Base-by-base conservation (phyloP, 35 echinoderm and acorn worm species). In the Chiridota heheva region DNA sequence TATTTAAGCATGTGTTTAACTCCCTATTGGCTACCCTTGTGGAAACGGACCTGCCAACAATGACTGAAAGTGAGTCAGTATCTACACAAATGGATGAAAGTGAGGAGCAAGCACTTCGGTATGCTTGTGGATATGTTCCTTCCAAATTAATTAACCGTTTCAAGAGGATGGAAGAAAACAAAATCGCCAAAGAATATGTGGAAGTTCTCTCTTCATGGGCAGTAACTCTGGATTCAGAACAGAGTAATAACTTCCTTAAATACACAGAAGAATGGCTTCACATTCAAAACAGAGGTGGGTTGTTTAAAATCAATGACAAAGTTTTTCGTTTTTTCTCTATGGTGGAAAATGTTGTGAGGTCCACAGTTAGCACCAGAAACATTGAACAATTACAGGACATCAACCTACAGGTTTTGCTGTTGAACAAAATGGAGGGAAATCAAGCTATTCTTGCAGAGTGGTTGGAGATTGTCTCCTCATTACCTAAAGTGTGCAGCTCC, bases 51-150 rank as follows among this genome's bases (percentile, higher is more conserved):
- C 12, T 63, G 16, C 60, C 60, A 63, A 28, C 60, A 63, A 31
- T 31, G 33, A 63, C n/a, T 63, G 60, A 26, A 8, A 31, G 33
- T 63, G 60, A n/a, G n/a, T n/a, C 60, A 63, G 28, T 29, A 28
- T 31, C 26, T 10, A 20, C n/a, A 31, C 60, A 20, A 20, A 18
- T 63, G 60, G 60, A 63, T 18, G 60, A 20, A n/a, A n/a, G n/a
- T n/a, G n/a, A n/a, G n/a, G n/a, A n/a, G n/a, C 60, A 63, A 31
- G 60, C 60, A 63, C 60, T 63, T 12, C n/a, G 60, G 33, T 63
- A 63, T 31, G n/a, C 1, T 29, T 63, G 60, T 63, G 26, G 60
- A 29, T 63, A 63, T 63, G 60, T 63, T 8, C 60, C 60, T 63
- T 63, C 12, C 2, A 63, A 63, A 63, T 28, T 63, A 28, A 20